A percentile compares a stretch with the other conserved stretches of the same genome.
These are phyloP conservation scores for Epirrhoe tristata DNA, from an alignment of 2,888 invertebrate species.

Conservation along the genomic window DNA sequence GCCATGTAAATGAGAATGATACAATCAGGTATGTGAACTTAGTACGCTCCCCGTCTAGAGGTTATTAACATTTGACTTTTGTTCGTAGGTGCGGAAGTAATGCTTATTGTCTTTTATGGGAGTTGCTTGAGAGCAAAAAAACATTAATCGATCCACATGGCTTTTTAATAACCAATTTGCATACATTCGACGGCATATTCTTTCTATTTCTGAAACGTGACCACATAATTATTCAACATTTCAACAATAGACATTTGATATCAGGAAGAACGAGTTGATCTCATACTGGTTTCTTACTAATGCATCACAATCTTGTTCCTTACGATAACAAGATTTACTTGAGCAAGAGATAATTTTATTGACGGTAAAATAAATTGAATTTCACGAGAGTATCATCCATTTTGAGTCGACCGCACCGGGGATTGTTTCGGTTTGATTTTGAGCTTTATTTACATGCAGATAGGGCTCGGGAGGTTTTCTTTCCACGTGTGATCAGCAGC, in stretches of 20 bases:
- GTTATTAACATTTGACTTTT: constrained; percentile 85
- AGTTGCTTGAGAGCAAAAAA: constrained; percentile 43
- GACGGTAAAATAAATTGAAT: constrained; percentile 60
- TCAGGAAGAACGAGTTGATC: constrained; percentile 42
- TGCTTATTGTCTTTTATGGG: constrained; percentile 72
- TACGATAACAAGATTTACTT: constrained; percentile 33
- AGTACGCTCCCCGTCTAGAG: constrained; percentile 64
- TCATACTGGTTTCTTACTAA: constrained; percentile 39
- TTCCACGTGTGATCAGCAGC: constrained; percentile 47
- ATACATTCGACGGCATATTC: constrained; percentile 14
- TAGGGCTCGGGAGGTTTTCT: constrained; percentile 30
- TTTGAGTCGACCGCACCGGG: constrained; percentile 22
- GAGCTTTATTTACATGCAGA: constrained; percentile 28
- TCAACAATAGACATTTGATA: constrained; percentile 24
- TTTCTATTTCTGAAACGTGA: constrained; percentile 19
- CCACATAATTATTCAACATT: constrained; percentile 12
- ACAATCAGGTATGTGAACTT: constrained; percentile 60
- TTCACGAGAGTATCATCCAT: constrained; percentile 61
- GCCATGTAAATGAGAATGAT: constrained; percentile 57
- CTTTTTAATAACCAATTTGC: constrained; percentile 20
- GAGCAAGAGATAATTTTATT: constrained; percentile 41
- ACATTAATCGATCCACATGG: constrained; percentile 29
- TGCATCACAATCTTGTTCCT: constrained; percentile 37
- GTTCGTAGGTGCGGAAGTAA: constrained; percentile 77
- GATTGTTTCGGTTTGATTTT: constrained; percentile 29